Percentiles rank a stretch among this genome's conserved stretches.
These are phyloP conservation scores for Pseudopipra pipra DNA, from an alignment of 2,113 vertebrate genomes.

Conservation along the genomic window DNA sequence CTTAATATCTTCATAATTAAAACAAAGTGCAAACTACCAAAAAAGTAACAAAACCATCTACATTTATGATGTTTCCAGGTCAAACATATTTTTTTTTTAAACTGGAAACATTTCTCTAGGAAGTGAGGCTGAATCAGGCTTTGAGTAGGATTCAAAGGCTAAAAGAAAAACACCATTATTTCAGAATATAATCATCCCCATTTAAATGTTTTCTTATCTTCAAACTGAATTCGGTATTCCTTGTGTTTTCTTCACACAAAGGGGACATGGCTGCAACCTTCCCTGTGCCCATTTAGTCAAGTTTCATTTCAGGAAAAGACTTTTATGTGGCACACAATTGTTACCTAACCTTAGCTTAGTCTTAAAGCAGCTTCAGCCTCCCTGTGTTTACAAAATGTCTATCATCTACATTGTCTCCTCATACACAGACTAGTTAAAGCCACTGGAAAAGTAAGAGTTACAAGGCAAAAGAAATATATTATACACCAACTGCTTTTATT, in stretches of 20 bases:
- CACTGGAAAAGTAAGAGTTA: constrained; percentile 68
- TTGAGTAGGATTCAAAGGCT: not conserved
- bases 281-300: not conserved
- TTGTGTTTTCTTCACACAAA: not conserved
- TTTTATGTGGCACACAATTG: not conserved
- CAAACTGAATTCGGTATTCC: not conserved
- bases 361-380: constrained; percentile 30
- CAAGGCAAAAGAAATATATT: constrained; percentile 68
- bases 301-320: not conserved
- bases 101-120: not conserved
- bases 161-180: not conserved
- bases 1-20: not conserved
- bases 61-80: not conserved
- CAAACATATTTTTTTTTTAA: not conserved
- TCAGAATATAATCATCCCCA: not conserved
- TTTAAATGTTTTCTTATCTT: not conserved
- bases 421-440: constrained; percentile 8
- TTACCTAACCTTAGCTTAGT: not conserved
- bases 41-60: not conserved
- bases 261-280: not conserved
- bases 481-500: constrained; percentile 84
- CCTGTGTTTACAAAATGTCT: not conserved
- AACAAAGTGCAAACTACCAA: not conserved
- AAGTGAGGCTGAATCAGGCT: constrained; percentile 20
- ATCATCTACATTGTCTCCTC: not conserved